Evolutionary conservation across 2,797 vertebrate species (phyloP), one percentile per base, ranked within the genome.

Genomic region (Limnodromus scolopaceus): DNA sequence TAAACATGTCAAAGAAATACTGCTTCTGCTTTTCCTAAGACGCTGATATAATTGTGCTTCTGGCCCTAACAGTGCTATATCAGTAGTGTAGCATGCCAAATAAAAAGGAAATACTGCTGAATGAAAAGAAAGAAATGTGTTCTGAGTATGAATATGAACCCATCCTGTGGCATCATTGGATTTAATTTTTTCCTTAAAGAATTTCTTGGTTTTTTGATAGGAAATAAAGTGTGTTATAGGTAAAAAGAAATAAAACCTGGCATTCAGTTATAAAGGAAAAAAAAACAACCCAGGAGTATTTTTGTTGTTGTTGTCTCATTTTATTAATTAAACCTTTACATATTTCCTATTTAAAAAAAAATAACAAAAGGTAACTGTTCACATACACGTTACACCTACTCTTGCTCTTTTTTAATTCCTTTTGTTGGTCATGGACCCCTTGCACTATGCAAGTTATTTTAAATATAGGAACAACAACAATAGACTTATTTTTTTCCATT

Each of bases 1-100:
- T 77, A 94, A 94, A 96, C 23, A 36, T 23, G 39, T 77, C 84
- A 93, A 85, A 92, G n/a, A 87, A 89, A 96, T 71, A n/a, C 10
- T 79, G 16, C 8, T 83, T 69, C 48, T 84, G 11, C 16, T 93
- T 94, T 92, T 76, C 46, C 22, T 77, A 57, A 75, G 25, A 78
- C 57, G 32, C 8, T 87, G 83, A 81, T 88, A 36, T 49, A 83
- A 84, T 54, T 83, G 38, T 78, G 49, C 79, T 92, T 80, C 74
- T 84, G 51, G 51, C 45, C 34, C 5, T 71, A 48, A 68, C 13
- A 68, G 32, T 79, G 55, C 8, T 88, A 0, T 74, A 68, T 79
- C 51, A 57, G 28, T 68, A 13, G 23, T 36, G 13, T 24, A 91
- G 23, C 18, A 53, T 68, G 48, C 64, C 55, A 95, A 84, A 93